Evolutionary conservation across 1,140 invertebrate genomes (phyloP), one percentile per base, ranked within the genome.

Genomic region (Paracyclopina nana): DNA sequence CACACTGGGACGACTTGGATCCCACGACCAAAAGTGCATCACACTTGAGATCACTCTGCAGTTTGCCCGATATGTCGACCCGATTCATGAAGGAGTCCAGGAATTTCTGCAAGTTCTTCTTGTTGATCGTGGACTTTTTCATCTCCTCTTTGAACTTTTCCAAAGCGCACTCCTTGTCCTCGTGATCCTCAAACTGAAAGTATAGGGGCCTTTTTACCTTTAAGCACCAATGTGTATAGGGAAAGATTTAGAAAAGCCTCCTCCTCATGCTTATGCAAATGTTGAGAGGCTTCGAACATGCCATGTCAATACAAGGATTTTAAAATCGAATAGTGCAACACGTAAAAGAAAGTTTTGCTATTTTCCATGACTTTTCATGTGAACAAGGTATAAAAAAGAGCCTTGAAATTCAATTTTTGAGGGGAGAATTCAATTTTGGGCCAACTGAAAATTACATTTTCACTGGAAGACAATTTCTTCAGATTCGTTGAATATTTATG

Each of bases 11-110:
- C 12, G 82, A 79, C 45, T 78, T 74, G 57, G 76, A 70, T 45
- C 84, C 84, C 29, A 81, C 82, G 46, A 88, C 73, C 52, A 88
- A 70, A 52, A 88, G 71, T 29, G 79, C 74, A 62, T 84, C 80
- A 4, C 79, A 71, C 57, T 77, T 75, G 60, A 76, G 75, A 50
- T 71, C 70, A 52, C 74, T 73, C 46, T 61, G 57, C 55, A 79
- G 66, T n/a, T 52, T 40, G 24, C 55, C 55, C 14, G 73, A 68
- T 50, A 80, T 66, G 63, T 80, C 77, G n/a, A 16, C 25, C 14
- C 48, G 12, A 31, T 50, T 50, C 29, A 38, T 5, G 30, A 41
- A 50, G 12, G 48, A 14, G 8, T 50, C 26, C n/a, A 40, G 29
- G 8, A 16, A 38, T 20, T 16, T 4, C n/a, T n/a, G n/a, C 34